These are phyloP conservation scores for Drosophila pseudotalamancana DNA, from an alignment of 2,888 invertebrate genomes.

Conservation along the genomic window DNA sequence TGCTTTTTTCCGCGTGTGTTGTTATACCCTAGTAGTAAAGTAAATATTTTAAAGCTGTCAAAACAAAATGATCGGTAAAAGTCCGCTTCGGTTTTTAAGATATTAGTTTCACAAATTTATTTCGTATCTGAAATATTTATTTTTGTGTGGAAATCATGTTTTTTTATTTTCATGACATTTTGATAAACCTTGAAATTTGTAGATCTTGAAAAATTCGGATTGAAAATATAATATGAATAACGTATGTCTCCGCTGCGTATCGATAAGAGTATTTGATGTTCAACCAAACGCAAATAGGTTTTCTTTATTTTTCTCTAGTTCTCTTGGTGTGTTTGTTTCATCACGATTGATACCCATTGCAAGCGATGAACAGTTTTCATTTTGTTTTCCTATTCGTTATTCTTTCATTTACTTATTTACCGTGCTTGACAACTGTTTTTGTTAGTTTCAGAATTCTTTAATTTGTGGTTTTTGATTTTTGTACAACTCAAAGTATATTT, in stretches of 20 bases:
- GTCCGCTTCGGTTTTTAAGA: neutral
- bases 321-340: slow-evolving; percentile 50
- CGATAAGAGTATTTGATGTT: neutral
- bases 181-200: no score
- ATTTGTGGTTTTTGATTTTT: neutral
- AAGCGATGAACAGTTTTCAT: slow-evolving; percentile 30
- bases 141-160: no score
- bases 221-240: no score
- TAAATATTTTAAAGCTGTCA: neutral
- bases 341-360: slow-evolving; percentile 47
- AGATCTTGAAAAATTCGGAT: no score
- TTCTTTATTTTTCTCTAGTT: slow-evolving; percentile 3
- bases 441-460: neutral
- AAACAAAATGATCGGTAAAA: neutral
- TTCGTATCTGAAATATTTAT: no score
- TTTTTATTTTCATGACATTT: no score
- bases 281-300: neutral
- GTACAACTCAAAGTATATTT: neutral
- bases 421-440: slow-evolving; percentile 54
- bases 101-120: neutral
- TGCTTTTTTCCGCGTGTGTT: neutral
- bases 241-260: no score
- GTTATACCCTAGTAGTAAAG: neutral
- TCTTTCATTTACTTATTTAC: slow-evolving; percentile 8
- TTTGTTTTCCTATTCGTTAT: slow-evolving; percentile 7